These are phyloP conservation scores for Chelonus insularis DNA, from an alignment of 1,140 invertebrate species.

Conservation along the genomic window DNA sequence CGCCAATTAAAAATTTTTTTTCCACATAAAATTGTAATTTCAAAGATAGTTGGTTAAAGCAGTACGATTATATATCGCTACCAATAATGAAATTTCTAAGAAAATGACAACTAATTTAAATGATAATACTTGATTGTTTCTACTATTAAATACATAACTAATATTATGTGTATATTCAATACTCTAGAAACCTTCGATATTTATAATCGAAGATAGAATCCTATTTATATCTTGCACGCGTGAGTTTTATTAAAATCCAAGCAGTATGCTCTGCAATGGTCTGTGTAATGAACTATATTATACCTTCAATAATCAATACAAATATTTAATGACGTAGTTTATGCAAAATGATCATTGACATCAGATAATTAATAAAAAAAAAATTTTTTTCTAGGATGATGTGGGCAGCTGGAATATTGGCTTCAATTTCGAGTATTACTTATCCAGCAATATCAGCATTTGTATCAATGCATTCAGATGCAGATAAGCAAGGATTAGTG, in stretches of 20 bases:
- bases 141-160: neutral
- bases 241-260: neutral
- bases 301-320: slow-evolving; percentile 6
- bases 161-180: neutral
- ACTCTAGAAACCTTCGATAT: neutral
- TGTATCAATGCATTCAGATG: slow-evolving; percentile 94
- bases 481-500: slow-evolving; percentile 96
- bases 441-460: slow-evolving; percentile 99
- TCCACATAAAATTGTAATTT: too few species aligned
- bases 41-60: too few species aligned
- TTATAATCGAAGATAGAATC: neutral
- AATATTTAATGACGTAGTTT: too few species aligned
- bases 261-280: neutral
- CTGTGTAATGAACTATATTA: neutral
- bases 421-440: slow-evolving; percentile 91
- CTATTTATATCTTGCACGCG: neutral
- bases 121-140: neutral
- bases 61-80: neutral
- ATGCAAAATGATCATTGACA: neutral
- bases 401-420: slow-evolving; percentile 96
- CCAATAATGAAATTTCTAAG: neutral
- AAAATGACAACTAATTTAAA: neutral
- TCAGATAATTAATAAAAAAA: neutral
- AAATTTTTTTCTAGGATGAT: slow-evolving; percentile 80
- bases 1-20: too few species aligned